Conservation (phyloP, 2,797 vertebrate genomes). For the Darevskia nairensis region DNA sequence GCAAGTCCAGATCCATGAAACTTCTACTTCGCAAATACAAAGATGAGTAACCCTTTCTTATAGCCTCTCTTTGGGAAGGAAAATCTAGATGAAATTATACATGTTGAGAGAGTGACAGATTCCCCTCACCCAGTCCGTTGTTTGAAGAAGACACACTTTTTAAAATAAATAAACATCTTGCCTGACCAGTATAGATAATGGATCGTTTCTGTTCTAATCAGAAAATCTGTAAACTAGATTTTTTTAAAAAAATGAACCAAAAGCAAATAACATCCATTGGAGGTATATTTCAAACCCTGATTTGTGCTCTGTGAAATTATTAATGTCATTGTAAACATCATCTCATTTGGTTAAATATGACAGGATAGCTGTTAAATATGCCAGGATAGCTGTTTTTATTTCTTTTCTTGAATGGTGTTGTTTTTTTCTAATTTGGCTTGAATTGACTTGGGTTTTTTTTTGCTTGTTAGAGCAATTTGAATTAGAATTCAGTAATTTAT, state of each 20-base stretch:
- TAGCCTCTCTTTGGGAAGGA: not conserved
- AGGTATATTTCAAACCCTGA: conserved; percentile 36
- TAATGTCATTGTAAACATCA: conserved; percentile 21
- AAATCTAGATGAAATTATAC: not conserved
- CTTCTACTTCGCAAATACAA: conserved; percentile 26
- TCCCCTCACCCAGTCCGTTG: not conserved
- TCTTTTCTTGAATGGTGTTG: not conserved
- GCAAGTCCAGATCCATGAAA: not conserved
- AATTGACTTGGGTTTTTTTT: not conserved
- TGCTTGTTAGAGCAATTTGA: conserved; percentile 4
- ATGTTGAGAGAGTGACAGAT: not conserved
- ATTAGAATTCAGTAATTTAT: conserved; percentile 19
- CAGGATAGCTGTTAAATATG: not conserved
- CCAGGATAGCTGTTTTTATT: not conserved
- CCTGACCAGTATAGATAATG: not conserved
- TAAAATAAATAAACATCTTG: not conserved
- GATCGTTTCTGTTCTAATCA: fast-evolving
- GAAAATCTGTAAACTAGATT: not conserved
- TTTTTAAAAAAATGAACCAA: not conserved
- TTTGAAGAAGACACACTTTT: not conserved
- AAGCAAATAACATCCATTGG: not conserved
- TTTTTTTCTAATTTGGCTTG: not conserved
- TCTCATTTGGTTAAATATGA: not conserved
- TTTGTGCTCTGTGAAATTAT: not conserved
- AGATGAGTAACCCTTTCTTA: not conserved